These are phyloP conservation scores for Tortrix viridana DNA, from an alignment of 2,888 invertebrate species.

Conservation along the genomic window DNA sequence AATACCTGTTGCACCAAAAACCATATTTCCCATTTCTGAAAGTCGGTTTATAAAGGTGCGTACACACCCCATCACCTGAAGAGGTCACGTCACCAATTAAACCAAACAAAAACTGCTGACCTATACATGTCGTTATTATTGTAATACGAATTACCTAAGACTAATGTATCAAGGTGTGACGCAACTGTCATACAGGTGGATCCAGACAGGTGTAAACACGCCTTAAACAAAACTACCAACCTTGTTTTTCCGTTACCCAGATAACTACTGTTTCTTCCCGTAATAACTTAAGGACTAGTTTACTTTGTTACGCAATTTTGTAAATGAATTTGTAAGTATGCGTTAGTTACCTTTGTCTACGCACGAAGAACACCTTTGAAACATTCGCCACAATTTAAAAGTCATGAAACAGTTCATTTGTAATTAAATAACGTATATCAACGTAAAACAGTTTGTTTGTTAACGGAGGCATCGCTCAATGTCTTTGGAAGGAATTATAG, in stretches of 20 bases:
- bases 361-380: conserved; percentile 58
- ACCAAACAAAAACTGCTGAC: conserved; percentile 34
- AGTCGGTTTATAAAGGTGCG: conserved; percentile 30
- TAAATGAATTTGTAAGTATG: conserved; percentile 40
- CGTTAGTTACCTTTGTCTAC: conserved; percentile 51
- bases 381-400: conserved; percentile 57
- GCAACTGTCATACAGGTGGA: conserved; percentile 74
- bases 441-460: conserved; percentile 12
- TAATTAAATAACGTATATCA: conserved; percentile 53
- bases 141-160: conserved; percentile 41
- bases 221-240: conserved; percentile 50
- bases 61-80: conserved; percentile 22
- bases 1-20: background rate
- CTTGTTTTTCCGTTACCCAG: conserved; percentile 31
- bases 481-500: too few species aligned
- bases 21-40: background rate
- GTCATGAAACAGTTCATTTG: conserved; percentile 54
- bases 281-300: background rate
- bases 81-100: conserved; percentile 35
- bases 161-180: conserved; percentile 65
- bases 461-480: too few species aligned
- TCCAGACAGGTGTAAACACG: conserved; percentile 63
- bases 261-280: conserved; percentile 7
- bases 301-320: conserved; percentile 20
- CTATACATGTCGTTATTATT: conserved; percentile 36